Evolutionary conservation across 1,140 invertebrate species (phyloP).

Genomic region (Acromyrmex echinatior): DNA sequence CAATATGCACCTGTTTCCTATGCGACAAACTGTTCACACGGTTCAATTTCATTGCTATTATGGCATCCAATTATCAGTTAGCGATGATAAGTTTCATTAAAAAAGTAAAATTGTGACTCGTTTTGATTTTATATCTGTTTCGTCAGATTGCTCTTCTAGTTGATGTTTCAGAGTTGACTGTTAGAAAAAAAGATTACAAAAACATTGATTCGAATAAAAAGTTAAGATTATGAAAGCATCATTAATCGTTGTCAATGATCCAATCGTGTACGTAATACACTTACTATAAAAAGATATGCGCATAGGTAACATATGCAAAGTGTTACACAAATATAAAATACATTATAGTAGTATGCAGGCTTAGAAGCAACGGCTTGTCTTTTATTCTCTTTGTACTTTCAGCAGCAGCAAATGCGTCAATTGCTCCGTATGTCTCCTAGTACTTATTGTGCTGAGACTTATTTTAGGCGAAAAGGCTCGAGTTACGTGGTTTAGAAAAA

Average conservation of each 20-base stretch:
- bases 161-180: constrained; percentile 9
- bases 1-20: constrained; percentile 38
- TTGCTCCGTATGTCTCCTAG: constrained; percentile 16
- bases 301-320: constrained; percentile 40
- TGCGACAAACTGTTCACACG: neutral
- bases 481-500: neutral
- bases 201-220: constrained; percentile 7
- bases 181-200: neutral
- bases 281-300: constrained; percentile 4
- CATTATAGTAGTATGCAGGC: constrained; percentile 27
- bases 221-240: neutral
- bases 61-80: neutral
- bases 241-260: neutral
- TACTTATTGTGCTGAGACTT: constrained; percentile 40
- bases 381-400: constrained; percentile 64
- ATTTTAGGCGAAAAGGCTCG: neutral
- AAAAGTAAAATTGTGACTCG: constrained; percentile 17
- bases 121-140: constrained; percentile 22
- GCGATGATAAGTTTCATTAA: constrained; percentile 11
- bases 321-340: constrained; percentile 31
- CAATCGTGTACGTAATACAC: neutral
- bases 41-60: neutral
- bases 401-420: constrained; percentile 32
- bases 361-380: constrained; percentile 47
- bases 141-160: neutral